phyloP scores from a whole-genome alignment of 2,113 vertebrate genomes.

The Xiphophorus couchianus region DNA sequence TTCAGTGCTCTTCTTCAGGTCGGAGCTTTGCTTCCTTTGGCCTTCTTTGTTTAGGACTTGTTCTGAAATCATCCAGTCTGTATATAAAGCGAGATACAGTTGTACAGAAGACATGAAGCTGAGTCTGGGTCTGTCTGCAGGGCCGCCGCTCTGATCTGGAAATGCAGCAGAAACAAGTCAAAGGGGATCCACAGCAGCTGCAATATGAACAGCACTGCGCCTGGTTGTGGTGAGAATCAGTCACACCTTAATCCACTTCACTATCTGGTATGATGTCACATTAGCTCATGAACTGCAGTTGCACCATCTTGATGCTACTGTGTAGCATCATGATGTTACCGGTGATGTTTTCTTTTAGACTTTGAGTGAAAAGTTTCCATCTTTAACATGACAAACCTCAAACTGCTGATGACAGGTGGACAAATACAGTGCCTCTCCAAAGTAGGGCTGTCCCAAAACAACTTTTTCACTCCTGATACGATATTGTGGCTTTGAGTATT shows the following conservation, averaged over 20 bases:
- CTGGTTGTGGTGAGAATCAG: slow-evolving; percentile 91
- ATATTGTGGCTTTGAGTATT: too few species aligned
- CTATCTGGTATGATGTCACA: too few species aligned
- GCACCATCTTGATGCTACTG: too few species aligned
- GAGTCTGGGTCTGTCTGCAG: slow-evolving; percentile 68
- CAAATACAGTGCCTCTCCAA: too few species aligned
- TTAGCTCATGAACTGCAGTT: too few species aligned
- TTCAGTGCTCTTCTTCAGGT: slow-evolving; percentile 92
- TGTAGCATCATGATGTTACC: too few species aligned
- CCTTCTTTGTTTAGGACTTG: not conserved
- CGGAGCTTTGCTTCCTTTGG: slow-evolving; percentile 32
- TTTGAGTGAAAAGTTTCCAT: not conserved
- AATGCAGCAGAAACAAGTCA: slow-evolving; percentile 88
- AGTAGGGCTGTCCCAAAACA: too few species aligned
- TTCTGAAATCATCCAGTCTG: not conserved
- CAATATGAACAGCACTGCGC: slow-evolving; percentile 88
- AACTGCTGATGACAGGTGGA: not conserved
- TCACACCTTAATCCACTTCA: too few species aligned
- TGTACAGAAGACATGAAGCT: not conserved
- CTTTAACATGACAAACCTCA: not conserved
- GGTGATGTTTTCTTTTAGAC: too few species aligned
- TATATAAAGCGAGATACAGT: not conserved
- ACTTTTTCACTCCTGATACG: too few species aligned
- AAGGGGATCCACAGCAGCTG: slow-evolving; percentile 85
- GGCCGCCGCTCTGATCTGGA: slow-evolving; percentile 92